phyloP scores from a whole-genome alignment of 2,888 invertebrate species.

The Dasypolia templi region DNA sequence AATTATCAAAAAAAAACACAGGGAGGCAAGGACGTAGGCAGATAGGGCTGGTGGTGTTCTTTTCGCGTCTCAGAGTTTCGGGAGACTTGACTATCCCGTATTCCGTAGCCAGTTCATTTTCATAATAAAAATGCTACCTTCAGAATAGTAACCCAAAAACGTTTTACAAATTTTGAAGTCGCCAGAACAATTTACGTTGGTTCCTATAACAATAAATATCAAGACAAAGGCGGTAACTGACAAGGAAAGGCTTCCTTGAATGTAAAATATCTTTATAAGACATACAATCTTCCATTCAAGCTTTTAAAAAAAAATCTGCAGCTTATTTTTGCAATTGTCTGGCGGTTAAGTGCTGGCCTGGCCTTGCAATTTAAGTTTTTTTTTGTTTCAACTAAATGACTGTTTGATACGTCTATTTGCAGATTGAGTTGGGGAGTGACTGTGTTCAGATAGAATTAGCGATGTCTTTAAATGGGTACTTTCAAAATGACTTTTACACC shows the following conservation, averaged over 20 bases:
- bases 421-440: slow-evolving; percentile 4
- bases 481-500: not conserved
- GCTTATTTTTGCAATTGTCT: slow-evolving; percentile 40
- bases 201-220: slow-evolving; percentile 44
- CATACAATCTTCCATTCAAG: slow-evolving; percentile 45
- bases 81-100: too few relatives aligned
- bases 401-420: slow-evolving; percentile 3
- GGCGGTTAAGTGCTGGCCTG: slow-evolving; percentile 15
- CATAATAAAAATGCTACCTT: slow-evolving; percentile 13
- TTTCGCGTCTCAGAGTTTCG: too few relatives aligned
- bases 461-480: not conserved
- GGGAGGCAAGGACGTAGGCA: too few relatives aligned
- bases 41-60: too few relatives aligned
- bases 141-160: slow-evolving; percentile 28
- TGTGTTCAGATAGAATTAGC: not conserved
- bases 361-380: slow-evolving; percentile 13
- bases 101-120: not conserved
- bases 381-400: slow-evolving; percentile 41
- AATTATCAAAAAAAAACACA: slow-evolving; percentile 41
- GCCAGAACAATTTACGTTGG: slow-evolving; percentile 42
- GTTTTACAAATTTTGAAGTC: slow-evolving; percentile 39
- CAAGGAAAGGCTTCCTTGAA: slow-evolving; percentile 42
- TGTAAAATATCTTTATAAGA: slow-evolving; percentile 53
- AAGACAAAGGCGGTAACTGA: slow-evolving; percentile 50
- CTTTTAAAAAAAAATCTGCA: slow-evolving; percentile 59